phyloP scores from a whole-genome alignment of 2,113 vertebrate species.

The Nannobrachium achirus region DNA sequence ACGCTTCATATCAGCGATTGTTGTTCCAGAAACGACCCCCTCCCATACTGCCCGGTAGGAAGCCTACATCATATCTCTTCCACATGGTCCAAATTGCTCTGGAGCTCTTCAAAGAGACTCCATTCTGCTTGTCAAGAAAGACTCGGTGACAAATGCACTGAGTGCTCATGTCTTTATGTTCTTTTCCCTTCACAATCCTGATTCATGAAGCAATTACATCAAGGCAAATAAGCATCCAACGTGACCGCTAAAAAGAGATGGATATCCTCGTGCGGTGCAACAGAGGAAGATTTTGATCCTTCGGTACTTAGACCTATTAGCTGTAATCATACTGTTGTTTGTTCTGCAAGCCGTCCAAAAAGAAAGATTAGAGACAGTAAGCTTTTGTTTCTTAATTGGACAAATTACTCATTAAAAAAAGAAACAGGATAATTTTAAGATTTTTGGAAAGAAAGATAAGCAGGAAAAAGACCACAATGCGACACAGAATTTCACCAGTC shows the following conservation, averaged over 20 bases:
- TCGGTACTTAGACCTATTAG: conserved; percentile 4
- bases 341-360: not conserved
- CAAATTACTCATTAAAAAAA: not conserved
- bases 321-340: conserved; percentile 12
- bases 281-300: too few species aligned
- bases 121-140: not conserved
- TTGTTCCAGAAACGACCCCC: not conserved
- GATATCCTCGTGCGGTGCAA: not conserved
- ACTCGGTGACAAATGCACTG: not conserved
- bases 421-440: not conserved
- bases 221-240: not conserved
- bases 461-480: not conserved
- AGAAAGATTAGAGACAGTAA: not conserved
- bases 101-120: not conserved
- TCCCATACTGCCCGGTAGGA: not conserved
- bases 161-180: not conserved
- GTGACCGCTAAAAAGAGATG: conserved; percentile 1
- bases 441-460: not conserved
- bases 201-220: not conserved
- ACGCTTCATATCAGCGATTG: not conserved
- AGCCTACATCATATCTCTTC: not conserved
- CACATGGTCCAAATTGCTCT: not conserved
- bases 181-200: not conserved
- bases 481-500: too few species aligned
- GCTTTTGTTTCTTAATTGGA: conserved; percentile 11